These are phyloP conservation scores for Sepioteuthis lessoniana DNA, from an alignment of 2,888 invertebrate genomes.

Conservation along the genomic window DNA sequence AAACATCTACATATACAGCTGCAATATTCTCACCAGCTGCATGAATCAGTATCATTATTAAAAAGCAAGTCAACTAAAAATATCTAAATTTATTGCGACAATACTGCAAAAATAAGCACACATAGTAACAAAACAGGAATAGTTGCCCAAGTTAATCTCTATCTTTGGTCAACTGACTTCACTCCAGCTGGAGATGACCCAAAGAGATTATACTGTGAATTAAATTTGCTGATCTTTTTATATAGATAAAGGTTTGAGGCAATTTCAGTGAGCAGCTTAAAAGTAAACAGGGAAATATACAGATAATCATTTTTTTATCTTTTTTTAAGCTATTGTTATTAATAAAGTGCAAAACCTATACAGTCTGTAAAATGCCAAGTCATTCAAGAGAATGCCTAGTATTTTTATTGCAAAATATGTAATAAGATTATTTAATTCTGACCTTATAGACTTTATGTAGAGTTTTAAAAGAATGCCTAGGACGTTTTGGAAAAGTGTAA, in stretches of 20 bases:
- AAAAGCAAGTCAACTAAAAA: not conserved
- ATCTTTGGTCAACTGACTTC: not conserved
- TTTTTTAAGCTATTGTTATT: too few relatives aligned
- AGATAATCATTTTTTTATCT: too few relatives aligned
- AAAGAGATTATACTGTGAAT: not conserved
- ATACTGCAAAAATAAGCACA: not conserved
- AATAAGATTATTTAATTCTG: too few relatives aligned
- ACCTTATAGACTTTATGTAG: too few relatives aligned
- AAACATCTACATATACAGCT: not conserved
- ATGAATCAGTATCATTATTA: not conserved
- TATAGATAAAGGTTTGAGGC: not conserved
- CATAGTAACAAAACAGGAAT: not conserved
- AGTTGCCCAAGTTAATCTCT: too few relatives aligned
- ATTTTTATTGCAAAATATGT: too few relatives aligned
- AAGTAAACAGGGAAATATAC: not conserved
- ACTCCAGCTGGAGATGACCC: not conserved
- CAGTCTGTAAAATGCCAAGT: too few relatives aligned
- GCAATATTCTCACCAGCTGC: not conserved
- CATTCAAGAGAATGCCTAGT: too few relatives aligned
- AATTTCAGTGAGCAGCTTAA: not conserved
- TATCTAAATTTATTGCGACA: not conserved
- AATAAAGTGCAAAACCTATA: too few relatives aligned
- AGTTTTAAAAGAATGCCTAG: too few relatives aligned
- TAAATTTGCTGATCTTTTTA: not conserved
- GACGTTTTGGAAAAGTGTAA: too few relatives aligned